phyloP scores from a whole-genome alignment of 1,140 invertebrate species.

The Psilanteris sp. region DNA sequence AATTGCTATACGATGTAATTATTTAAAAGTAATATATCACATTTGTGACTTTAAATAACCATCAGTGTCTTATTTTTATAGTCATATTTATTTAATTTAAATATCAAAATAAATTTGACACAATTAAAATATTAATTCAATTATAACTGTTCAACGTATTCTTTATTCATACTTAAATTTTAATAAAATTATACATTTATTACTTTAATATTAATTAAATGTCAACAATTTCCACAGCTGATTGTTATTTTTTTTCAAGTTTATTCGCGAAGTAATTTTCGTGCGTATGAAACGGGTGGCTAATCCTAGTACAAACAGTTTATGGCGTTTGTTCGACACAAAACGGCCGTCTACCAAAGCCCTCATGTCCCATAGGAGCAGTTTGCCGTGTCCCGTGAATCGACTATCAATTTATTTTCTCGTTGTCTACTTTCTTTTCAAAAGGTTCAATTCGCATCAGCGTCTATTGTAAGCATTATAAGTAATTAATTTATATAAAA shows the following conservation, averaged over 20 bases:
- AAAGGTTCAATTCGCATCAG: slow-evolving; percentile 65
- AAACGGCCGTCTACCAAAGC: slow-evolving; percentile 59
- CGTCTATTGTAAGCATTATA: slow-evolving; percentile 56
- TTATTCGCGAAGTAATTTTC: slow-evolving; percentile 64
- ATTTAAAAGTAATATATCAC: too few species aligned
- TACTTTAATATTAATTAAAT: slow-evolving; percentile 25
- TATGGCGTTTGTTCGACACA: slow-evolving; percentile 74
- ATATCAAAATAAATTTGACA: too few species aligned
- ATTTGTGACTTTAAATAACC: too few species aligned
- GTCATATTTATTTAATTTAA: too few species aligned
- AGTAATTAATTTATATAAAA: slow-evolving; percentile 62
- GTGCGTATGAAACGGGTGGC: slow-evolving; percentile 62
- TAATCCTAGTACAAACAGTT: slow-evolving; percentile 77
- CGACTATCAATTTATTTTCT: slow-evolving; percentile 78
- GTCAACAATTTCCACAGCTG: slow-evolving; percentile 21
- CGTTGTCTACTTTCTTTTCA: slow-evolving; percentile 70
- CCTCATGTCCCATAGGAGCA: slow-evolving; percentile 72
- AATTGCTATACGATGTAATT: too few species aligned
- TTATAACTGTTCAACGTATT: too few species aligned
- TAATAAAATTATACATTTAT: too few species aligned
- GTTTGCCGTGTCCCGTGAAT: slow-evolving; percentile 74
- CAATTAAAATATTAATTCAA: too few species aligned
- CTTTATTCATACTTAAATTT: too few species aligned
- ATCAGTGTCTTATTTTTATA: too few species aligned
- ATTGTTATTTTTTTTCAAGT: slow-evolving; percentile 53